phyloP scores from a whole-genome alignment of 1,140 invertebrate genomes.

The Vollenhovia emeryi region DNA sequence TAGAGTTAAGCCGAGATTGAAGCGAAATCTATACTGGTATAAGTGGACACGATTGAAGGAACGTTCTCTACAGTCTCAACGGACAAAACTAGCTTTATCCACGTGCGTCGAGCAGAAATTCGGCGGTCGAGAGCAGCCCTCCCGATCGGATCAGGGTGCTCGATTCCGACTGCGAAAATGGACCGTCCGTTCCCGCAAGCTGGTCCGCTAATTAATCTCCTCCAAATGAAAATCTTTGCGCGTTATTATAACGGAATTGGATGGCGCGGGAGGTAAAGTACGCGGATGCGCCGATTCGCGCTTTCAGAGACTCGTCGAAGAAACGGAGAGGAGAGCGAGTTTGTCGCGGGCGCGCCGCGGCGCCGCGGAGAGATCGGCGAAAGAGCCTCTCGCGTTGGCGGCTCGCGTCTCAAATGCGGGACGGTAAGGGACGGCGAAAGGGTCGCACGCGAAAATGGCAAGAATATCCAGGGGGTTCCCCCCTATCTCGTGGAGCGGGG shows the following conservation, averaged over 20 bases:
- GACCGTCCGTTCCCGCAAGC: not conserved
- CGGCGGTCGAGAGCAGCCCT: not conserved
- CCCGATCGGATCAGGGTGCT: not conserved
- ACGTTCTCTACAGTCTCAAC: not conserved
- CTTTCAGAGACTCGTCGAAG: not conserved
- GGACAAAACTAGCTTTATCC: not conserved
- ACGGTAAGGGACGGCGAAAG: not conserved
- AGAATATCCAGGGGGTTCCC: slow-evolving; percentile 28
- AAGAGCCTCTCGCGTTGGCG: too few relatives aligned
- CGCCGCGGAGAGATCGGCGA: not conserved
- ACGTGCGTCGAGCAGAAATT: not conserved
- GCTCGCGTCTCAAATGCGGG: not conserved
- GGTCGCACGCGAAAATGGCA: not conserved
- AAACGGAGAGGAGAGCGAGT: not conserved
- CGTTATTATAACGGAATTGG: too few relatives aligned
- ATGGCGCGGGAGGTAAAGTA: not conserved
- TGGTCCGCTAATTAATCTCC: not conserved
- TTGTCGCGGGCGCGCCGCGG: too few relatives aligned
- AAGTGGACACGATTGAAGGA: too few relatives aligned
- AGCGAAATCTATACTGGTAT: too few relatives aligned
- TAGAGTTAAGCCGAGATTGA: too few relatives aligned
- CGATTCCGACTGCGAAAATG: not conserved
- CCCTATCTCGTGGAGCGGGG: slow-evolving; percentile 28
- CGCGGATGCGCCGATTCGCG: not conserved
- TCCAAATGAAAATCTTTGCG: not conserved